These are phyloP conservation scores for Leptopterna dolabrata DNA, from an alignment of 2,888 invertebrate species.

Conservation along the genomic window DNA sequence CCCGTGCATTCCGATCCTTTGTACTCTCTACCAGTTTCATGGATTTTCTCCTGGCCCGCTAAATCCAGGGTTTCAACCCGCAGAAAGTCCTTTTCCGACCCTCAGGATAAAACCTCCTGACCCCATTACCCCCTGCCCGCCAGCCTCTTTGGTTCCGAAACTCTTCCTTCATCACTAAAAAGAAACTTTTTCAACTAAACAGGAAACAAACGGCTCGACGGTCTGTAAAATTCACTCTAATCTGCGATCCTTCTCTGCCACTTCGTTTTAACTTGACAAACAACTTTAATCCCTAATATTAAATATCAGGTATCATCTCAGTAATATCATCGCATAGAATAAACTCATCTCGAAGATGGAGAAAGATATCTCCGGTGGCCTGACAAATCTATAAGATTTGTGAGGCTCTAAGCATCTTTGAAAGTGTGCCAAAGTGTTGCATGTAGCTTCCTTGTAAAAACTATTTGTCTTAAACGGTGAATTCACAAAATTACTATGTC, in stretches of 20 bases:
- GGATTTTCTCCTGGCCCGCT: constrained; percentile 15
- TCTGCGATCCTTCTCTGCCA: constrained; percentile 5
- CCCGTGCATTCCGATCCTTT: neutral
- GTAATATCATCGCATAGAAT: neutral
- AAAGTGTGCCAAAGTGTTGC: no score
- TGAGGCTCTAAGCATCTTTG: no score
- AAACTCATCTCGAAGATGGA: no score
- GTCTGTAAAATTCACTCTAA: constrained; percentile 5
- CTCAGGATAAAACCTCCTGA: neutral
- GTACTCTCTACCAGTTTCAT: neutral
- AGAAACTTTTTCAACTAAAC: constrained; percentile 23
- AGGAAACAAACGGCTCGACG: constrained; percentile 20
- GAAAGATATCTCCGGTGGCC: no score
- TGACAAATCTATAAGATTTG: no score
- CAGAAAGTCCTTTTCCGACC: neutral
- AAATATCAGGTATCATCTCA: neutral
- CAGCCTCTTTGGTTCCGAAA: neutral
- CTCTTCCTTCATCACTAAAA: neutral
- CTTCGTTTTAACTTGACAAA: neutral
- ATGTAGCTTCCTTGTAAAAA: no score
- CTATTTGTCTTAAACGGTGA: no score
- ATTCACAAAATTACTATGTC: no score
- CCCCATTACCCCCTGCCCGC: neutral
- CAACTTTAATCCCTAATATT: constrained; percentile 18
- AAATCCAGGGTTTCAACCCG: constrained; percentile 5